Percentiles rank a stretch among this genome's conserved stretches.
Conservation (phyloP, 2,888 invertebrate species). For the Ypsolopha scabrella region DNA sequence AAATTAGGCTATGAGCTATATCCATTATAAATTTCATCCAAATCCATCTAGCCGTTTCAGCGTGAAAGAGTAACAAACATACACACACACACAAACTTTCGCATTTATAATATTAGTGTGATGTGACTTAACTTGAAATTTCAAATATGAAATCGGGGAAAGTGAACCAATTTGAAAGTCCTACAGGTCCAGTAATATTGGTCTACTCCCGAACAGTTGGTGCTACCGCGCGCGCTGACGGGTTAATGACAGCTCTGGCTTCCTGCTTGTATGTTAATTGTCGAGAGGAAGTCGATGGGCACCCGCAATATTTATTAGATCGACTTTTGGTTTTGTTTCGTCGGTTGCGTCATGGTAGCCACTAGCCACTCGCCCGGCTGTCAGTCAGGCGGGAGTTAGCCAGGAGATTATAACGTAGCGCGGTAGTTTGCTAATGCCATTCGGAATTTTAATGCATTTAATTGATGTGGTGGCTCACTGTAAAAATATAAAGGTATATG, state of each 20-base stretch:
- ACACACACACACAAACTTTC: too few species aligned
- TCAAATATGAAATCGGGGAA: too few species aligned
- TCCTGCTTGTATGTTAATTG: slow-evolving; percentile 62
- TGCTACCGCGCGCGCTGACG: slow-evolving; percentile 45
- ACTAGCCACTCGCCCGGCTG: slow-evolving; percentile 54
- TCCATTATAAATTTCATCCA: too few species aligned
- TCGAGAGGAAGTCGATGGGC: slow-evolving; percentile 54
- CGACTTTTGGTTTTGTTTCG: slow-evolving; percentile 40
- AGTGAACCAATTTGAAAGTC: too few species aligned
- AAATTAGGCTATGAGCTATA: too few species aligned
- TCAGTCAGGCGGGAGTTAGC: slow-evolving; percentile 47
- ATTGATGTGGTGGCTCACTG: slow-evolving; percentile 20
- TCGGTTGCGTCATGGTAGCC: slow-evolving; percentile 36
- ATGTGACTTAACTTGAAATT: too few species aligned
- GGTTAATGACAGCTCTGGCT: slow-evolving; percentile 61
- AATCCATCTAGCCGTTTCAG: too few species aligned
- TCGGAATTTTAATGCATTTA: slow-evolving; percentile 52
- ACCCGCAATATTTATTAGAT: slow-evolving; percentile 59
- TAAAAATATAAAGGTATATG: background rate
- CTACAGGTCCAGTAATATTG: too few species aligned
- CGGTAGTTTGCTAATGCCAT: slow-evolving; percentile 58
- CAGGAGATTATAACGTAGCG: slow-evolving; percentile 62
- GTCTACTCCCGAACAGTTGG: slow-evolving; percentile 42
- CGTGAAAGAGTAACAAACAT: too few species aligned
- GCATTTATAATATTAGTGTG: too few species aligned